Evolutionary conservation across 2,797 vertebrate species (phyloP), one percentile per base, ranked within the genome.

Genomic region (Malacoraja senta): DNA sequence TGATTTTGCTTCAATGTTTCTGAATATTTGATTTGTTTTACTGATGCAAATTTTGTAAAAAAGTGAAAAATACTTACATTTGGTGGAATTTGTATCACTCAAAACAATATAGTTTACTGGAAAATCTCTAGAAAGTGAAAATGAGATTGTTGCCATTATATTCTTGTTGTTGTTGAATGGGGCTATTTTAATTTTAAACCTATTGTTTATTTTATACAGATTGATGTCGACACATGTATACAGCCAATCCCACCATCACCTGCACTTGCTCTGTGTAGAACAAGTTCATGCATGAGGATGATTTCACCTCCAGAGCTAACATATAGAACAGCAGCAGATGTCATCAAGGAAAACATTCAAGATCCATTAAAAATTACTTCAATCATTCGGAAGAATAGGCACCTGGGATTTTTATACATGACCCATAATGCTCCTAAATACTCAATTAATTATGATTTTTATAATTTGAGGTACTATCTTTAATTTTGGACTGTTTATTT

Each of bases 371-470:
- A 97, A 93, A 97, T 97, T 76, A 93, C 96, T 88, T 95, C 95
- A 94, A 95, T 96, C 94, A 94, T 97, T 93, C 94, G 83, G 93
- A 96, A 95, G 94, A 97, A 97, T 44, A 94, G 96, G 86, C 94
- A 96, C 68, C 94, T 97, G 58, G 97, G 96, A 38, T 97, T 97
- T 94, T 95, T 97, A 76, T 97, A 97, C 94, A 94, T 97, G 96
- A 96, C 94, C 15, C 93, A 96, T 13, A 95, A 95, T 19, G 95
- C 95, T 61, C 95, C 96, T 63, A 96, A 94, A 90, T 96, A 97
- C 80, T 97, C 97, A 83, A 95, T 95, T 93, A 95, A 96, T 44
- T 97, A 96, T 32, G 96, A 97, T 35, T 91, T 94, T 1, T 97
- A 95, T 93, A 97, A 96, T 81, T 94, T 97, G 93, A 97, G 95